A percentile compares a stretch with the other conserved stretches of the same genome.
Evolutionary conservation across 1,140 invertebrate species (phyloP).

Genomic region (Drosophila parvula): DNA sequence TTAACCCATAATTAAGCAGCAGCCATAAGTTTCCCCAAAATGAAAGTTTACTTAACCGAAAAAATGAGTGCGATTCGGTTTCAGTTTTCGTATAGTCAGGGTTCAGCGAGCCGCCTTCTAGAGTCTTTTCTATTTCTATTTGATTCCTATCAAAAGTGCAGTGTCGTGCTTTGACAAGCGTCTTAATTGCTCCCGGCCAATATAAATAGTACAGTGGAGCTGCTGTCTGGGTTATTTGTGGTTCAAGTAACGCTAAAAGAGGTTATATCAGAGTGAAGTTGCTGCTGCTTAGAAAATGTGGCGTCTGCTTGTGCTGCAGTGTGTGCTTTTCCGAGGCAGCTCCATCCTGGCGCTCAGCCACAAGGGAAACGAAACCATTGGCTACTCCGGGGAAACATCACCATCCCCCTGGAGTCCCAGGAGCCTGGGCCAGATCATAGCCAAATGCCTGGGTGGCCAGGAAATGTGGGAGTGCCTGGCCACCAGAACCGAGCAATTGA

Average conservation of each 20-base stretch:
- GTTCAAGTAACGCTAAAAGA: conserved; percentile 33
- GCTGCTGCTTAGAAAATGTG: conserved; percentile 42
- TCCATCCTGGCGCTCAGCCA: conserved; percentile 20
- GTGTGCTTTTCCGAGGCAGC: conserved; percentile 20
- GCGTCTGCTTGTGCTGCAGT: conserved; percentile 47
- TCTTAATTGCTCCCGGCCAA: conserved; percentile 51
- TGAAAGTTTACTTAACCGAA: conserved; percentile 58
- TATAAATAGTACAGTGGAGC: conserved; percentile 40
- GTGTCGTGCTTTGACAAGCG: conserved; percentile 77
- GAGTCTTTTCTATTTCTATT: conserved; percentile 61
- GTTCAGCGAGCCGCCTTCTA: conserved; percentile 63
- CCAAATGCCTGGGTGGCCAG: conserved; percentile 81
- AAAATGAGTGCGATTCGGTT: conserved; percentile 29
- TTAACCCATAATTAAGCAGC: conserved; percentile 20
- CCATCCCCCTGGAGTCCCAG: conserved; percentile 45
- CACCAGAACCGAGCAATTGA: conserved; percentile 84
- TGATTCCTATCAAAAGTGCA: conserved; percentile 70
- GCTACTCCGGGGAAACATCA: neutral
- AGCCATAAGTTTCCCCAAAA: conserved; percentile 59
- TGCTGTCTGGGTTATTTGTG: conserved; percentile 54
- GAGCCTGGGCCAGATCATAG: conserved; percentile 53
- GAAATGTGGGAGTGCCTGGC: conserved; percentile 85
- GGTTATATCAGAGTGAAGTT: neutral
- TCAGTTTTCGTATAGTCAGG: conserved; percentile 45
- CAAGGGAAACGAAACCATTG: conserved; percentile 6